Percentiles rank a stretch among this genome's conserved stretches.
Conservation (phyloP, 2,113 vertebrate genomes). For the Dipodomys ordii region DNA sequence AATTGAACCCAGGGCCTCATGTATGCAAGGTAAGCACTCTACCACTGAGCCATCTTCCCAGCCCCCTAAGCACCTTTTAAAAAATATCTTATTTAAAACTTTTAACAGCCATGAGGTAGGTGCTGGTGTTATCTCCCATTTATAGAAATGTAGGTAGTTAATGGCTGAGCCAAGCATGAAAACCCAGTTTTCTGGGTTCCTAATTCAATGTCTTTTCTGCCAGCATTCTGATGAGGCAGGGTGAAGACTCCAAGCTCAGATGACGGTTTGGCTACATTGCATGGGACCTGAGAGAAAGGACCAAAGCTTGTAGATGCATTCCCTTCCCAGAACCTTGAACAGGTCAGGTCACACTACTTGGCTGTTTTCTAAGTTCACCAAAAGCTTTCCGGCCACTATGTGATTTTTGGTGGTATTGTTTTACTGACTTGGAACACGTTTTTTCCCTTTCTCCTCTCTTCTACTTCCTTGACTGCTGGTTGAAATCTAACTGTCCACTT, state of each 20-base stretch:
- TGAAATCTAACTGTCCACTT: slow-evolving; percentile 1
- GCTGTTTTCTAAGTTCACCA: neutral
- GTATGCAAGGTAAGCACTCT: no score
- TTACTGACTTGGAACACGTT: neutral
- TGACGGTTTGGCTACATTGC: neutral
- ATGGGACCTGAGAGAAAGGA: neutral
- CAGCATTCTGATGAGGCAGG: neutral
- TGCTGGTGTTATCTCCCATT: neutral
- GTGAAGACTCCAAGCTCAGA: neutral
- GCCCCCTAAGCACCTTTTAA: neutral
- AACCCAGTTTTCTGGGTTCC: neutral
- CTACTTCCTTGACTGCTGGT: neutral
- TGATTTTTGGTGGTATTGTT: neutral
- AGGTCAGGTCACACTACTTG: neutral
- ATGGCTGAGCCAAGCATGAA: neutral
- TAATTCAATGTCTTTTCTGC: neutral
- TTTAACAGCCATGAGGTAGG: neutral
- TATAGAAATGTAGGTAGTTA: slow-evolving; percentile 9
- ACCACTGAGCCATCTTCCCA: no score
- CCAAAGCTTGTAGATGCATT: neutral
- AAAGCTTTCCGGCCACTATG: neutral
- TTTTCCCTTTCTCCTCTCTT: neutral
- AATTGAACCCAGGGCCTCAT: no score
- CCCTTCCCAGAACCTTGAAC: neutral
- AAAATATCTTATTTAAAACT: slow-evolving; percentile 4